phyloP scores from a whole-genome alignment of 2,888 invertebrate species.

The Mimas tiliae region DNA sequence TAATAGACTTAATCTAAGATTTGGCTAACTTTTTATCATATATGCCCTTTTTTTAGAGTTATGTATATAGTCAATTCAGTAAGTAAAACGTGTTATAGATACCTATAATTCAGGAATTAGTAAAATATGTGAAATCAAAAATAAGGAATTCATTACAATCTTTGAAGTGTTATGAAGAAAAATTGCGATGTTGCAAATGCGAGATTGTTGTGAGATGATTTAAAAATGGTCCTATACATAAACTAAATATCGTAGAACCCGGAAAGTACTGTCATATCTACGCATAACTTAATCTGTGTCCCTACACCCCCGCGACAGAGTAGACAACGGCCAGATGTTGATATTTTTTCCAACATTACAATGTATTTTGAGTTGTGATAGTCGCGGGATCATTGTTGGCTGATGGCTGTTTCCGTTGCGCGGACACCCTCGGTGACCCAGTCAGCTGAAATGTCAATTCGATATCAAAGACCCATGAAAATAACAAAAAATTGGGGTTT shows the following conservation, averaged over 20 bases:
- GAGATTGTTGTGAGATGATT: too few relatives aligned
- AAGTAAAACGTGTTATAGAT: too few relatives aligned
- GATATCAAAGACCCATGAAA: constrained; percentile 33
- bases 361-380: constrained; percentile 76
- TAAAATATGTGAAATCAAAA: too few relatives aligned
- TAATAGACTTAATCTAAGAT: too few relatives aligned
- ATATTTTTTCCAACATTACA: constrained; percentile 78
- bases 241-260: neutral
- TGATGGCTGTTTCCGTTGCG: constrained; percentile 70
- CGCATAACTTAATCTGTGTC: constrained; percentile 33
- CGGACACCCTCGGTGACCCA: constrained; percentile 29
- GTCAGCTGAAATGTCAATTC: constrained; percentile 29
- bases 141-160: too few relatives aligned
- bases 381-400: constrained; percentile 40
- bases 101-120: too few relatives aligned
- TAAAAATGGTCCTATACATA: too few relatives aligned
- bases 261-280: constrained; percentile 1
- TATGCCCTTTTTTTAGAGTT: too few relatives aligned
- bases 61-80: too few relatives aligned
- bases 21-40: too few relatives aligned
- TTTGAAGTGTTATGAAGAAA: too few relatives aligned
- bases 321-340: constrained; percentile 82
- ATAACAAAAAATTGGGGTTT: constrained; percentile 35
- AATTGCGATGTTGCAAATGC: too few relatives aligned
- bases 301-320: constrained; percentile 69